A percentile compares a stretch with the other conserved stretches of the same genome.
These are phyloP conservation scores for Andrena chrysosceles DNA, from an alignment of 2,888 invertebrate species.

Conservation along the genomic window DNA sequence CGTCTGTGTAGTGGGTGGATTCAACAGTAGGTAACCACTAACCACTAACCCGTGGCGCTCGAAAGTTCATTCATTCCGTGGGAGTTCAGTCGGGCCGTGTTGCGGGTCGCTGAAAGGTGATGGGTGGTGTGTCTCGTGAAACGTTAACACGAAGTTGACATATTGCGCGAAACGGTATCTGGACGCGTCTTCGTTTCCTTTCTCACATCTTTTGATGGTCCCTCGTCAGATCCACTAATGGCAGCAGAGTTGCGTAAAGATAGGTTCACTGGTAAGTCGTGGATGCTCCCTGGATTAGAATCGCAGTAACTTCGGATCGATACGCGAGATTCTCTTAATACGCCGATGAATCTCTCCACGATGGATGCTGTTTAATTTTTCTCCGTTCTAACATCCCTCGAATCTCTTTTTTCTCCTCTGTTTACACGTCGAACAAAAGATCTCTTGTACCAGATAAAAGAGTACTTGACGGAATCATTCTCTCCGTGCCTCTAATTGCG, in stretches of 20 bases:
- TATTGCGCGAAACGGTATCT: slow-evolving; percentile 38
- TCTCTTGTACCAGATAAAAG: background rate
- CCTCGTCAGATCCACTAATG: slow-evolving; percentile 45
- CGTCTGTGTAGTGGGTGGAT: slow-evolving; percentile 43
- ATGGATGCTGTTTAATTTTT: slow-evolving; percentile 42
- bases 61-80: slow-evolving; percentile 50
- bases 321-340: slow-evolving; percentile 32
- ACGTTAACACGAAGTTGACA: slow-evolving; percentile 51
- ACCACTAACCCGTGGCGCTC: slow-evolving; percentile 48
- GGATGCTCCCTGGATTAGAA: slow-evolving; percentile 41
- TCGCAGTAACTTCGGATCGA: slow-evolving; percentile 42
- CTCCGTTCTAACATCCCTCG: background rate
- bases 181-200: slow-evolving; percentile 10
- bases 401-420: background rate
- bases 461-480: slow-evolving; percentile 14
- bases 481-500: slow-evolving; percentile 22
- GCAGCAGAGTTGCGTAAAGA: slow-evolving; percentile 53
- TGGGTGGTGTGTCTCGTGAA: slow-evolving; percentile 27
- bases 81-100: slow-evolving; percentile 43
- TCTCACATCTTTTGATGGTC: slow-evolving; percentile 34
- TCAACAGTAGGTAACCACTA: slow-evolving; percentile 41
- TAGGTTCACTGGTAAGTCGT: slow-evolving; percentile 50
- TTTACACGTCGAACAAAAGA: background rate
- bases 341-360: slow-evolving; percentile 30
- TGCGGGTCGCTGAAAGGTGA: slow-evolving; percentile 47